phyloP scores from a whole-genome alignment of 2,888 invertebrate genomes.

The Chouioia cunea region DNA sequence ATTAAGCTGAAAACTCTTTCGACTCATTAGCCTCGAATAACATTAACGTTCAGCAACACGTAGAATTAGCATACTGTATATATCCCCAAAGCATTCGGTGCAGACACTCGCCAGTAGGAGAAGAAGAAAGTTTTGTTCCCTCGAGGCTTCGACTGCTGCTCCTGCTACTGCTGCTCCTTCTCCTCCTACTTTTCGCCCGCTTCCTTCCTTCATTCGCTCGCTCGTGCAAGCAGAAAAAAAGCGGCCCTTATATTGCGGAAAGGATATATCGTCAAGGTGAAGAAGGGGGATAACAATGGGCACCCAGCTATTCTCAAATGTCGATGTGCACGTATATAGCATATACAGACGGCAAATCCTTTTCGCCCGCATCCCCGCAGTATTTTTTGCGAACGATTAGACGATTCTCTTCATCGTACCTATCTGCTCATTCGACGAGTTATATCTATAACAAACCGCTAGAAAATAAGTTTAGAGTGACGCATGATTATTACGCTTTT shows the following conservation, averaged over 20 bases:
- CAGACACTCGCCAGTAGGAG: neutral
- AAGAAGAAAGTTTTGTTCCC: slow-evolving; percentile 42
- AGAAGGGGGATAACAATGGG: slow-evolving; percentile 36
- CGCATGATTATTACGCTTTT: slow-evolving; percentile 43
- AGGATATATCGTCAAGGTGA: slow-evolving; percentile 22
- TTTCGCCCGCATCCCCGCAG: slow-evolving; percentile 45
- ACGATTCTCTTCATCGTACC: slow-evolving; percentile 5
- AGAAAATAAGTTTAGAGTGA: slow-evolving; percentile 42
- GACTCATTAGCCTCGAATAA: slow-evolving; percentile 31
- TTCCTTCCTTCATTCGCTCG: slow-evolving; percentile 20
- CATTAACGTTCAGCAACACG: slow-evolving; percentile 28
- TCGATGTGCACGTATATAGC: slow-evolving; percentile 57
- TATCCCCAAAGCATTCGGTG: neutral
- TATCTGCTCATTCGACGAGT: slow-evolving; percentile 43
- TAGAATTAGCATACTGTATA: slow-evolving; percentile 39
- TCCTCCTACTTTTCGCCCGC: slow-evolving; percentile 36
- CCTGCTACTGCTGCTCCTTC: neutral
- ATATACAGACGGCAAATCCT: slow-evolving; percentile 49
- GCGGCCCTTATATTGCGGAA: slow-evolving; percentile 32
- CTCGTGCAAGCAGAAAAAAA: neutral
- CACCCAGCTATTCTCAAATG: slow-evolving; percentile 63
- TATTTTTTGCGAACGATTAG: neutral
- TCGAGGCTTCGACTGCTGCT: neutral
- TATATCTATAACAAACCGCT: no score
- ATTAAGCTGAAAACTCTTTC: slow-evolving; percentile 28